Evolutionary conservation across 2,888 invertebrate genomes (phyloP).

Genomic region (Arctia plantaginis): DNA sequence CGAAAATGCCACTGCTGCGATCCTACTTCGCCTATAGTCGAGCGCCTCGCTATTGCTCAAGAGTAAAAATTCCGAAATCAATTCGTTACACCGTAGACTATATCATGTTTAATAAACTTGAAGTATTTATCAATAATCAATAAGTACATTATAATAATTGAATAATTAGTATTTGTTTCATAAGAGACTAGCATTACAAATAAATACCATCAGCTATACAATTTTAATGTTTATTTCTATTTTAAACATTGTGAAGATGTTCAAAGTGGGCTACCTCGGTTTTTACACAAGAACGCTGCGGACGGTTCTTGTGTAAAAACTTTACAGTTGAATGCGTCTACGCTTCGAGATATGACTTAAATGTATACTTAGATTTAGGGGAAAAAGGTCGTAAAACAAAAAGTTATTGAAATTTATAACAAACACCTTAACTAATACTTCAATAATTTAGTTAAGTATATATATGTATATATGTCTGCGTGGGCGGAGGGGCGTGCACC

Average conservation of each 20-base stretch:
- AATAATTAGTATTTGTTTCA: conserved; percentile 87
- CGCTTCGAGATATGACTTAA: conserved; percentile 86
- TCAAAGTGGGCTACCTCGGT: conserved; percentile 83
- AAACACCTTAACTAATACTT: conserved; percentile 86
- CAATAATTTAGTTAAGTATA: conserved; percentile 82
- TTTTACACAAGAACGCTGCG: conserved; percentile 74
- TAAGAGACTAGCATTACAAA: conserved; percentile 87
- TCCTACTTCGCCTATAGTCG: conserved; percentile 80
- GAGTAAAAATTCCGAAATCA: conserved; percentile 83
- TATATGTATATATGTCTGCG: conserved; percentile 52
- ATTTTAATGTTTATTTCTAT: conserved; percentile 85
- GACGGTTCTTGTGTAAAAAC: conserved; percentile 76
- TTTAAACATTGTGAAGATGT: conserved; percentile 85
- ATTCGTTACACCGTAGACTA: conserved; percentile 85
- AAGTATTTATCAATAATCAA: conserved; percentile 87
- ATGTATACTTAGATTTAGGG: conserved; percentile 85
- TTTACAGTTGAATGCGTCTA: conserved; percentile 79
- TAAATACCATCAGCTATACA: conserved; percentile 87
- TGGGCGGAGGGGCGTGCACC: conserved; percentile 58
- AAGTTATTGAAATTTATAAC: conserved; percentile 86
- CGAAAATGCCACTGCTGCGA: conserved; percentile 85
- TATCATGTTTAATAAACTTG: conserved; percentile 85
- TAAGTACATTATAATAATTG: conserved; percentile 87
- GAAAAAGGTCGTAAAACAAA: conserved; percentile 85
- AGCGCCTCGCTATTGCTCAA: conserved; percentile 75